Percentiles rank a stretch among this genome's conserved stretches.
phyloP scores from a whole-genome alignment of 1,140 invertebrate genomes.

The Lucilia cuprina region DNA sequence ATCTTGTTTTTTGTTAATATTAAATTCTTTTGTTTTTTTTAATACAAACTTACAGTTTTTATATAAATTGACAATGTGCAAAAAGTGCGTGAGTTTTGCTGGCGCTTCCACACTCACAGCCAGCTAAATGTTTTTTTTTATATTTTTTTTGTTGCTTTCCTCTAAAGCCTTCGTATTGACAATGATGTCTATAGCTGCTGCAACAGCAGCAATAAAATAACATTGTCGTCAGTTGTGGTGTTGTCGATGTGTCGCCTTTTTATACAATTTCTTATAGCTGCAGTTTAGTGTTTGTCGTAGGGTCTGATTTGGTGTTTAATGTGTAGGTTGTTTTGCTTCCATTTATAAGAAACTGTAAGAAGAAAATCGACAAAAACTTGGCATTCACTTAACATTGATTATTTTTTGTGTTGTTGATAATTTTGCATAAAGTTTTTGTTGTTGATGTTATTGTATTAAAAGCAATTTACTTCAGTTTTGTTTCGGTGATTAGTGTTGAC shows the following conservation, averaged over 20 bases:
- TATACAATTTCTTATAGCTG: not conserved
- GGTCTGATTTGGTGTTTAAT: not conserved
- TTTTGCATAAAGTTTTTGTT: no score
- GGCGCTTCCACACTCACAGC: not conserved
- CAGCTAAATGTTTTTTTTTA: not conserved
- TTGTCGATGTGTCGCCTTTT: conserved; percentile 3
- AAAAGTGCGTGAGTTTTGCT: conserved; percentile 9
- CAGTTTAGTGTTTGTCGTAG: not conserved
- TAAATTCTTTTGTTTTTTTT: no score
- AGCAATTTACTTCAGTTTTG: no score
- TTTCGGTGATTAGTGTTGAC: no score
- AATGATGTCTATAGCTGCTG: not conserved
- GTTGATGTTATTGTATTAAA: no score
- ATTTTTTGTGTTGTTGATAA: no score
- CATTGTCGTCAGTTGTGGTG: not conserved
- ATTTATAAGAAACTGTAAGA: not conserved
- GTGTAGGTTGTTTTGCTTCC: conserved; percentile 15
- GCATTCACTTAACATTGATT: no score
- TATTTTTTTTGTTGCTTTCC: not conserved
- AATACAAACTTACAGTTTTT: not conserved
- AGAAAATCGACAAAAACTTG: no score
- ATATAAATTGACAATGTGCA: not conserved
- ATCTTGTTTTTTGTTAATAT: not conserved
- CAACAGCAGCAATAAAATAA: not conserved
- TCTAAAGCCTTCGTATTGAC: not conserved